Conservation (phyloP, 2,797 vertebrate species). For the Mico argentatus region DNA sequence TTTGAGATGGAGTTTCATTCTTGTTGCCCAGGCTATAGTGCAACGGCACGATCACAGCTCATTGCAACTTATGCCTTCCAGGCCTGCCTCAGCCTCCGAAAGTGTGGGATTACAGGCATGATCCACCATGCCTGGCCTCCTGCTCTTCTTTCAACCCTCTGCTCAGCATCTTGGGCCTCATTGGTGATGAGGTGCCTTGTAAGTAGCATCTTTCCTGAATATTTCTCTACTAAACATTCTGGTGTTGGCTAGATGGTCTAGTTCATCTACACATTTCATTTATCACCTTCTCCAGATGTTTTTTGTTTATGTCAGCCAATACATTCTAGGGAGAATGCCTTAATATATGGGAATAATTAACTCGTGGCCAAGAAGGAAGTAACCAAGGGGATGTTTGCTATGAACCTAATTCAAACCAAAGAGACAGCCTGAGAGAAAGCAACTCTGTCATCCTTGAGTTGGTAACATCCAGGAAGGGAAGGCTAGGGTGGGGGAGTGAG, state of each 20-base stretch:
- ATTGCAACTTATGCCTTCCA: neutral
- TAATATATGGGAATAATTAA: conserved; percentile 47
- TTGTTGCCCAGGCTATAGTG: neutral
- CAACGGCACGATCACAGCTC: neutral
- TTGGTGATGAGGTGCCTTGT: neutral
- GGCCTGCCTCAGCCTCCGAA: neutral
- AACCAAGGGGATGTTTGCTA: neutral
- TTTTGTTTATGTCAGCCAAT: conserved; percentile 34
- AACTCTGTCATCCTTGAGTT: conserved; percentile 13
- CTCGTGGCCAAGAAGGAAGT: conserved; percentile 2
- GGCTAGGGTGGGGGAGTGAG: neutral
- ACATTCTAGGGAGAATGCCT: conserved; percentile 47
- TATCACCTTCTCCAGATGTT: conserved; percentile 18
- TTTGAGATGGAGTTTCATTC: neutral
- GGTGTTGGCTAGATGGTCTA: conserved; percentile 46
- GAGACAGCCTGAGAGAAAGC: conserved; percentile 25
- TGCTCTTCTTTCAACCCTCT: conserved; percentile 27
- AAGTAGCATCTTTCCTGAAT: conserved; percentile 25
- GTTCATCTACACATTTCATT: conserved; percentile 27
- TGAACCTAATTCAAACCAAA: conserved; percentile 34
- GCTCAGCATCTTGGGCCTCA: neutral
- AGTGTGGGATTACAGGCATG: neutral
- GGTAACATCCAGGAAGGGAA: neutral
- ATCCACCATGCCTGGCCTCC: neutral
- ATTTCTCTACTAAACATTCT: neutral